phyloP scores from a whole-genome alignment of 30 jellyfish, hydroid and myxozoan species.

The Catostylus mosaicus region DNA sequence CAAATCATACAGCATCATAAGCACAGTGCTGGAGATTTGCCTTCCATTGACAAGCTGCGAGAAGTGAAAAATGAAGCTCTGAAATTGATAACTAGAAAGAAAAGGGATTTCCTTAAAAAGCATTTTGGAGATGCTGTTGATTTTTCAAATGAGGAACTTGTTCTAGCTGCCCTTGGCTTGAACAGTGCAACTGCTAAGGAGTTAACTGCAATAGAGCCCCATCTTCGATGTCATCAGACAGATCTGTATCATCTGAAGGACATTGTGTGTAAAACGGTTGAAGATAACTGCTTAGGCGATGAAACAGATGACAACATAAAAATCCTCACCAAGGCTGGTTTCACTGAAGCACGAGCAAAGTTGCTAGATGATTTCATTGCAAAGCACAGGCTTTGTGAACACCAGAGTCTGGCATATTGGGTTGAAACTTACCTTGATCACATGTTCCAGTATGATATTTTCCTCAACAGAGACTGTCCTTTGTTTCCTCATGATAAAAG shows the following conservation, averaged over 20 bases:
- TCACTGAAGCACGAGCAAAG: background rate
- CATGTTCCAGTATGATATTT: conserved; percentile 2
- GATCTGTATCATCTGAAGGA: background rate
- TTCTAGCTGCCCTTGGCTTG: background rate
- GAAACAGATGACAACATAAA: background rate
- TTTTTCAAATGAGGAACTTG: background rate
- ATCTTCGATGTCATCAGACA: background rate
- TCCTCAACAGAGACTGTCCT: background rate
- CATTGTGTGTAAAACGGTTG: background rate
- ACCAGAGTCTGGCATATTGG: conserved; percentile 6
- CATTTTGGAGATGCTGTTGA: background rate
- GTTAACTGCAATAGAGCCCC: background rate
- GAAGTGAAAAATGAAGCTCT: background rate
- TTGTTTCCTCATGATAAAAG: background rate
- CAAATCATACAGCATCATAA: background rate
- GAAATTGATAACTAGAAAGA: background rate
- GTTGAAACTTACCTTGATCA: conserved; percentile 1
- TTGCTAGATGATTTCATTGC: too few species aligned
- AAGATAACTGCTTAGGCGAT: background rate
- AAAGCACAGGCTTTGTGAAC: too few species aligned
- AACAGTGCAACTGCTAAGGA: background rate
- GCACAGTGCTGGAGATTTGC: background rate
- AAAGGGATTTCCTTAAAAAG: background rate
- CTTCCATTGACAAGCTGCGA: background rate
- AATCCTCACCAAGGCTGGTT: background rate